A percentile compares a stretch with the other conserved stretches of the same genome.
phyloP scores from a whole-genome alignment of 2,797 vertebrate genomes.

The Ctenosaura bakeri region DNA sequence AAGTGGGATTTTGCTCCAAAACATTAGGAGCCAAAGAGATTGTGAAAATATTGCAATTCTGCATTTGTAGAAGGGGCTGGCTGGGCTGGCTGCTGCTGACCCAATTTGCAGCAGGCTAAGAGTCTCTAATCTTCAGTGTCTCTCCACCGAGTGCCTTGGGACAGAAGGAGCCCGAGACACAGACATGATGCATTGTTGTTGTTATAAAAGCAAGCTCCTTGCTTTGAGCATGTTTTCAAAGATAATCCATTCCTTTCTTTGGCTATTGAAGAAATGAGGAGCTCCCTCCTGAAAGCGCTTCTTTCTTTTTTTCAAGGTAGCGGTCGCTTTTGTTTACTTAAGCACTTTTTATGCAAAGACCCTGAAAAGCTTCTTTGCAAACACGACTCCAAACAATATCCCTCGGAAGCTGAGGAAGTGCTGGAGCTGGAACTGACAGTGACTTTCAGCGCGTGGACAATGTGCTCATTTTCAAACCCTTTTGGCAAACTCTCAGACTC shows the following conservation, averaged over 20 bases:
- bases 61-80: background rate
- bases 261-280: slow-evolving; percentile 28
- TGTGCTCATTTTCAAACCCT: background rate
- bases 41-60: background rate
- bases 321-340: slow-evolving; percentile 47
- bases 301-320: slow-evolving; percentile 17
- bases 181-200: slow-evolving; percentile 35
- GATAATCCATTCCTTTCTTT: slow-evolving; percentile 39
- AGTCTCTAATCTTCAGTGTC: slow-evolving; percentile 29
- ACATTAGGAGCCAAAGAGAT: background rate
- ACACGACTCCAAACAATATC: slow-evolving; percentile 30
- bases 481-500: slow-evolving; percentile 1
- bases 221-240: slow-evolving; percentile 39
- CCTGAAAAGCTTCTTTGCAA: slow-evolving; percentile 31
- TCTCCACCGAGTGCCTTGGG: slow-evolving; percentile 15
- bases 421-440: background rate
- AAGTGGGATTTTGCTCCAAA: background rate
- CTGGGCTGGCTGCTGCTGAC: background rate
- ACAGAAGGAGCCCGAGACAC: slow-evolving; percentile 12
- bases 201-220: slow-evolving; percentile 16
- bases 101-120: slow-evolving; percentile 31
- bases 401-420: slow-evolving; percentile 6
- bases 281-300: slow-evolving; percentile 12
- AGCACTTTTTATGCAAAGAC: slow-evolving; percentile 44
- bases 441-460: slow-evolving; percentile 25